Conservation (phyloP, 2,888 invertebrate genomes). For the Mythimna pallens region DNA sequence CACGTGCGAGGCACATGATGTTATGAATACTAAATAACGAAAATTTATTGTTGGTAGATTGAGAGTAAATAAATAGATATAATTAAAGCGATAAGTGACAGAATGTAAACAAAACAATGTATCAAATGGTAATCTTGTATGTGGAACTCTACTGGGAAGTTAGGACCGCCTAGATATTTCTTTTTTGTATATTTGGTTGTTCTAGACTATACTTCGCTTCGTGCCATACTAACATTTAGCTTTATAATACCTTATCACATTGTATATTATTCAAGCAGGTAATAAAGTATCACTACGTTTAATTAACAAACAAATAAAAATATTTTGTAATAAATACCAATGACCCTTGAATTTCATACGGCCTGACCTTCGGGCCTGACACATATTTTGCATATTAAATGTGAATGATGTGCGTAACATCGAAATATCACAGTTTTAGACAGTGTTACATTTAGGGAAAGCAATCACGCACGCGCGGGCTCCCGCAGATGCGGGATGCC, state of each 20-base stretch:
- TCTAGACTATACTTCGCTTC: conserved; percentile 7
- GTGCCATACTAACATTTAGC: background rate
- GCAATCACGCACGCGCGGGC: background rate
- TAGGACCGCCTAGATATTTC: background rate
- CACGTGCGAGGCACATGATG: conserved; percentile 33
- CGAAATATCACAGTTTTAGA: conserved; percentile 36
- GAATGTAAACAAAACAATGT: conserved; percentile 39
- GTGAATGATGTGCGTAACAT: conserved; percentile 19
- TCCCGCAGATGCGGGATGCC: no score
- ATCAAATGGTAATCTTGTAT: conserved; percentile 35
- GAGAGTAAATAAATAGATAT: conserved; percentile 42
- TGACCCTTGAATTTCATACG: conserved; percentile 32
- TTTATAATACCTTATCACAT: background rate
- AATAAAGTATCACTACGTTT: conserved; percentile 3
- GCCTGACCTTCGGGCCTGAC: conserved; percentile 24
- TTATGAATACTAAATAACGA: conserved; percentile 27
- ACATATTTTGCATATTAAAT: conserved; percentile 35
- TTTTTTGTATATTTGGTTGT: conserved; percentile 3
- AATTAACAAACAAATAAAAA: background rate
- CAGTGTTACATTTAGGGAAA: conserved; percentile 3
- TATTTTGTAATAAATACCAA: background rate
- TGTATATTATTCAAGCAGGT: conserved; percentile 1
- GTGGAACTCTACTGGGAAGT: conserved; percentile 15
- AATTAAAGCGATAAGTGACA: conserved; percentile 30
- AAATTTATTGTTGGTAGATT: conserved; percentile 39